phyloP scores from a whole-genome alignment of 2,113 vertebrate genomes.

The Formicarius rufipectus region DNA sequence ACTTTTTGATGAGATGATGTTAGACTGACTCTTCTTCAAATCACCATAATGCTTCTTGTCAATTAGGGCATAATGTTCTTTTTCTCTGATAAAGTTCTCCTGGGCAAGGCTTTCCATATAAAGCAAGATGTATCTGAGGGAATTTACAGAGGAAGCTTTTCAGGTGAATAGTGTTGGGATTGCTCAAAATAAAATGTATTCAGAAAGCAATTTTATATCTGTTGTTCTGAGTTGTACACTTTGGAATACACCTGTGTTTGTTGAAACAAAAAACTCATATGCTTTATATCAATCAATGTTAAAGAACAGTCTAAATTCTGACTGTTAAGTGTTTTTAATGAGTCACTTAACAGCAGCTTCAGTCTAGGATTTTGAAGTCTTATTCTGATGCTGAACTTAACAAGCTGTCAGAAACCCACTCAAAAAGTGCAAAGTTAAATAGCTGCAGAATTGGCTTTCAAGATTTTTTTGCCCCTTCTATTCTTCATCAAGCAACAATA shows the following conservation, averaged over 20 bases:
- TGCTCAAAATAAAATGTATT: not conserved
- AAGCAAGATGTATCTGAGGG: not conserved
- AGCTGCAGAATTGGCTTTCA: not conserved
- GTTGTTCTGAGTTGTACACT: not conserved
- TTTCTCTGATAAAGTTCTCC: not conserved
- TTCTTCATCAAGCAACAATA: not conserved
- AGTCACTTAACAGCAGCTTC: not conserved
- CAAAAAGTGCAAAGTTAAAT: not conserved
- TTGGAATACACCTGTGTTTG: not conserved
- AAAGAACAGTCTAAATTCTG: conserved; percentile 3
- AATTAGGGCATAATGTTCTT: not conserved
- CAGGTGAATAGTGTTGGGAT: not conserved
- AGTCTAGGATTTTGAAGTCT: not conserved
- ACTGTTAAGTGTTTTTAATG: conserved; percentile 1
- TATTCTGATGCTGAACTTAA: not conserved
- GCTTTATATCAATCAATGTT: not conserved
- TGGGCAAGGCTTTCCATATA: not conserved
- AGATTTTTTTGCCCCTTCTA: not conserved
- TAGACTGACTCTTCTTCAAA: not conserved
- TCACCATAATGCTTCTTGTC: not conserved
- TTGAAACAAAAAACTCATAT: not conserved
- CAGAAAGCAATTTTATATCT: not conserved
- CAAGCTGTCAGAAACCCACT: not conserved
- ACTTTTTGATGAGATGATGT: not conserved
- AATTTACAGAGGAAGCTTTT: not conserved